These are phyloP conservation scores for Caenorhabditis sinica DNA, from an alignment of 2,888 invertebrate species.

Conservation along the genomic window DNA sequence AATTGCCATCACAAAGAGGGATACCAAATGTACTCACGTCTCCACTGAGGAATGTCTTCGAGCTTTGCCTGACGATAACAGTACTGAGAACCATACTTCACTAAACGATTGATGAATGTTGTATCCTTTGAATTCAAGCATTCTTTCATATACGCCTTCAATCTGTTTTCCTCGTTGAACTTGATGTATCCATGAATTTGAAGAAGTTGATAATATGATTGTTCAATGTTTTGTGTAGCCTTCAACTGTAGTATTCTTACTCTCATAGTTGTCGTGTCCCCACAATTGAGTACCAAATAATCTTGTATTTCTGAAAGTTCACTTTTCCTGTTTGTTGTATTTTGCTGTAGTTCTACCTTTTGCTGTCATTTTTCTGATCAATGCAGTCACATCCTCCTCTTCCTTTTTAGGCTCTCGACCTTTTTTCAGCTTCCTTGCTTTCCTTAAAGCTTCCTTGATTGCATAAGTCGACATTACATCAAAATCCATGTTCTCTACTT, in stretches of 20 bases:
- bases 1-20: not conserved
- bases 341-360: not conserved
- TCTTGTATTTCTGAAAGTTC: constrained; percentile 17
- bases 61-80: not conserved
- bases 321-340: too few relatives aligned
- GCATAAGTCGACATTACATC: constrained; percentile 2
- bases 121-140: not conserved
- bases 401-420: not conserved
- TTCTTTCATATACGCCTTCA: constrained; percentile 4
- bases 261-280: not conserved
- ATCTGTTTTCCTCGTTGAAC: not conserved
- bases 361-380: not conserved
- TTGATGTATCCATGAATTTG: constrained; percentile 33
- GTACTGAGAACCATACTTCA: constrained; percentile 14
- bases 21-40: not conserved
- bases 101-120: constrained; percentile 13
- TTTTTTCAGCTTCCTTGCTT: not conserved
- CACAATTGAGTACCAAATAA: not conserved
- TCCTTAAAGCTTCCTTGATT: not conserved
- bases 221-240: not conserved
- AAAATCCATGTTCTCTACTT: not conserved
- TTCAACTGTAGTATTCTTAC: not conserved
- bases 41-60: not conserved
- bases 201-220: constrained; percentile 10
- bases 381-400: not conserved